These are phyloP conservation scores for Campoplex capitator DNA, from an alignment of 2,888 invertebrate genomes.

Conservation along the genomic window DNA sequence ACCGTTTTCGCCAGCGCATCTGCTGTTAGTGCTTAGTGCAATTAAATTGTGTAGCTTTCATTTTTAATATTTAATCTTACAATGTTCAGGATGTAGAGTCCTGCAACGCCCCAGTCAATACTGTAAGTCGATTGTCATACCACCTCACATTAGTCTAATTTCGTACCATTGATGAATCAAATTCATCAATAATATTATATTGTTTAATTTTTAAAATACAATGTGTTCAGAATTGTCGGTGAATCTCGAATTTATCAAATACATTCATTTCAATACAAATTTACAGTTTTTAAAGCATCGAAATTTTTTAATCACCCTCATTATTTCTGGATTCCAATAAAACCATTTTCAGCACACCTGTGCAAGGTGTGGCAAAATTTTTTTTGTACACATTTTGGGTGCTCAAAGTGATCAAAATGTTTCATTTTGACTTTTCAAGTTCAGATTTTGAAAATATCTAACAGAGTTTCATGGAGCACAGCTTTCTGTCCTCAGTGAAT, in stretches of 20 bases:
- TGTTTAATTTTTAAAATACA: slow-evolving; percentile 26
- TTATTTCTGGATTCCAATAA: too few relatives aligned
- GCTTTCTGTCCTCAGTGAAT: too few relatives aligned
- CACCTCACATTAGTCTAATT: slow-evolving; percentile 30
- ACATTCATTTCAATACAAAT: slow-evolving; percentile 18
- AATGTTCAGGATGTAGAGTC: slow-evolving; percentile 48
- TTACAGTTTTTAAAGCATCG: too few relatives aligned
- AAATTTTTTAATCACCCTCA: too few relatives aligned
- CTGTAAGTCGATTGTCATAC: slow-evolving; percentile 38
- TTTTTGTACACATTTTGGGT: too few relatives aligned
- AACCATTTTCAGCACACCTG: too few relatives aligned
- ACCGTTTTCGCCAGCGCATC: neutral
- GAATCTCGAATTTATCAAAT: slow-evolving; percentile 52
- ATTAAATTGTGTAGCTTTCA: slow-evolving; percentile 33
- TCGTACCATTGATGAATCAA: slow-evolving; percentile 36
- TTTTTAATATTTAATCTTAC: slow-evolving; percentile 1
- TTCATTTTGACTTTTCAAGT: too few relatives aligned
- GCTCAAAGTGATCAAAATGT: too few relatives aligned
- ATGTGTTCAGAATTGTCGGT: slow-evolving; percentile 52
- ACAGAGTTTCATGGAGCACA: too few relatives aligned
- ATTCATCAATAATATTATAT: slow-evolving; percentile 31
- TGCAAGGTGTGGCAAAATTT: too few relatives aligned
- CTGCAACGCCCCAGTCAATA: slow-evolving; percentile 62
- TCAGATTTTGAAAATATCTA: too few relatives aligned
- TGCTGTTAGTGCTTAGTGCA: slow-evolving; percentile 23